phyloP scores from a whole-genome alignment of 2,113 vertebrate genomes.

The Zosterops borbonicus region DNA sequence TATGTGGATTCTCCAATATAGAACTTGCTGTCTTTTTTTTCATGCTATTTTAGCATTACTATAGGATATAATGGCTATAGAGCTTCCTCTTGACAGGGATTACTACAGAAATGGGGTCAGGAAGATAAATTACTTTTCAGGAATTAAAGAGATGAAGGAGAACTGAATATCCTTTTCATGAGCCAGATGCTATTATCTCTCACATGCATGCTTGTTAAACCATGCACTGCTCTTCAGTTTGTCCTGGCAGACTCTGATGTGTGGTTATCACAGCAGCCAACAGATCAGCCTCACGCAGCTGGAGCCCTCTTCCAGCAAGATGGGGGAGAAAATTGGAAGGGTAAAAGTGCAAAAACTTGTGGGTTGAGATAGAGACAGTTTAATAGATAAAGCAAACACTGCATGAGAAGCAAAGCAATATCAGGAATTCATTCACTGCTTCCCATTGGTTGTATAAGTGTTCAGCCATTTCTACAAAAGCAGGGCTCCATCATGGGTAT shows the following conservation, averaged over 20 bases:
- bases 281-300: background rate
- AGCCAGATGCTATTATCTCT: background rate
- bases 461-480: background rate
- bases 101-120: background rate
- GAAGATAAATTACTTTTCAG: background rate
- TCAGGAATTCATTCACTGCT: background rate
- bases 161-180: background rate
- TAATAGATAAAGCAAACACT: background rate
- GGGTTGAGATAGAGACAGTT: background rate
- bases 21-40: background rate
- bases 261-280: background rate
- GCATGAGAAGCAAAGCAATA: background rate
- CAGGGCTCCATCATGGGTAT: accelerated
- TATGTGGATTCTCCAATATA: background rate
- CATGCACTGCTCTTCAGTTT: background rate
- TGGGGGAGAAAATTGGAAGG: background rate
- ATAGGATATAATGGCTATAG: background rate
- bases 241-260: background rate
- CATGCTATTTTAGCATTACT: background rate
- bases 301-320: background rate
- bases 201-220: background rate
- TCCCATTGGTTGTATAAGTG: accelerated
- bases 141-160: background rate
- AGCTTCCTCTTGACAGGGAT: background rate
- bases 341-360: background rate